Conservation (phyloP, 1,140 invertebrate genomes). For the Plectrocnemia conspersa region DNA sequence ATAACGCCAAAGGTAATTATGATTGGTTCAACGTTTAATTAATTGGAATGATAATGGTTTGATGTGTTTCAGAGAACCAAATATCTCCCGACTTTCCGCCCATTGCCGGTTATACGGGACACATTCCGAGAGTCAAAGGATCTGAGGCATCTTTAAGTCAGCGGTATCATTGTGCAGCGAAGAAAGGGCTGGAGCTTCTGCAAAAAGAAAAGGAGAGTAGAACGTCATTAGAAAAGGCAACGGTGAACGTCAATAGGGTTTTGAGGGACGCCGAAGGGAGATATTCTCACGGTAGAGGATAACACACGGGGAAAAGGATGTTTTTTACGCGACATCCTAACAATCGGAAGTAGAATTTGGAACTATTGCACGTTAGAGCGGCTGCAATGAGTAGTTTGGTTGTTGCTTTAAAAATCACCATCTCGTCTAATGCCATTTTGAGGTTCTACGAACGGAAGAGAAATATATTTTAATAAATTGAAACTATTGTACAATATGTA, state of each 20-base stretch:
- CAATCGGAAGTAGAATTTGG: too few species aligned
- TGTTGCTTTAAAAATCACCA: too few species aligned
- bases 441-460: too few species aligned
- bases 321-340: too few species aligned
- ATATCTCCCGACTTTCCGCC: slow-evolving; percentile 65
- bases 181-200: slow-evolving; percentile 57
- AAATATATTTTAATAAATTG: too few species aligned
- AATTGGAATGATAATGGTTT: slow-evolving; percentile 1
- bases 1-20: slow-evolving; percentile 52
- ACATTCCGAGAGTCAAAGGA: slow-evolving; percentile 62
- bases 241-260: slow-evolving; percentile 43
- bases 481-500: too few species aligned
- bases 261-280: slow-evolving; percentile 45
- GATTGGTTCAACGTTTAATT: not conserved
- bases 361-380: too few species aligned
- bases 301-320: slow-evolving; percentile 53
- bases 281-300: slow-evolving; percentile 51
- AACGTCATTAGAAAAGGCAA: slow-evolving; percentile 43
- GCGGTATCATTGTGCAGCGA: slow-evolving; percentile 63
- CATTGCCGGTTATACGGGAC: slow-evolving; percentile 67
- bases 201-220: slow-evolving; percentile 54
- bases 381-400: too few species aligned
- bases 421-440: too few species aligned
- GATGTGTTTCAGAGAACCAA: slow-evolving; percentile 55
- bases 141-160: slow-evolving; percentile 63